Conservation (phyloP, 2,888 invertebrate genomes). For the Calliphora vomitoria region DNA sequence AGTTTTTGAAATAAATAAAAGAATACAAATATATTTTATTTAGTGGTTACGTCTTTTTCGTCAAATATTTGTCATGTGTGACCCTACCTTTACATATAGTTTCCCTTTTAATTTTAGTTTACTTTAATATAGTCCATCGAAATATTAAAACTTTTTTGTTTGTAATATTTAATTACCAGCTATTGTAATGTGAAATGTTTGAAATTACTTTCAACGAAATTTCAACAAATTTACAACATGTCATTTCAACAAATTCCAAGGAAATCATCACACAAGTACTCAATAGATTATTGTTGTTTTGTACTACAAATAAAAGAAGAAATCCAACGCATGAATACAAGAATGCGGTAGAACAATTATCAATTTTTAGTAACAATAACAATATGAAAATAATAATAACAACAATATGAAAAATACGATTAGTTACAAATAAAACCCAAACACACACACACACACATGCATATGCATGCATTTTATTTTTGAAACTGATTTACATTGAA, state of each 20-base stretch:
- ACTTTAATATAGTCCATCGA: too few species aligned
- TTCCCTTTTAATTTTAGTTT: too few species aligned
- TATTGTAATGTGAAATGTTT: not conserved
- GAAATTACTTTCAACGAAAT: slow-evolving; percentile 29
- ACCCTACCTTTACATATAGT: too few species aligned
- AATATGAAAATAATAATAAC: slow-evolving; percentile 34
- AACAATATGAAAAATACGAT: slow-evolving; percentile 55
- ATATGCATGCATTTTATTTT: slow-evolving; percentile 56
- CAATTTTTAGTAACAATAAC: slow-evolving; percentile 51
- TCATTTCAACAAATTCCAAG: slow-evolving; percentile 41
- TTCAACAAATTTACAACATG: slow-evolving; percentile 26
- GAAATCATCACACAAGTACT: slow-evolving; percentile 13
- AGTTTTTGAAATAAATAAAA: too few species aligned
- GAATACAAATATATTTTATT: too few species aligned
- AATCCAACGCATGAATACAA: slow-evolving; percentile 17
- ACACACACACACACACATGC: not conserved
- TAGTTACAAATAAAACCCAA: slow-evolving; percentile 16
- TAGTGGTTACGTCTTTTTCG: too few species aligned
- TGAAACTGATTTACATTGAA: slow-evolving; percentile 84
- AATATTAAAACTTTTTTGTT: not conserved
- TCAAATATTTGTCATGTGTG: too few species aligned
- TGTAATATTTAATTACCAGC: not conserved
- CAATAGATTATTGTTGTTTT: slow-evolving; percentile 25
- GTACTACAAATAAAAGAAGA: slow-evolving; percentile 13
- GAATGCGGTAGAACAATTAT: slow-evolving; percentile 68